Base-by-base conservation (phyloP, 1,140 invertebrate genomes). In the Aethina tumida region DNA sequence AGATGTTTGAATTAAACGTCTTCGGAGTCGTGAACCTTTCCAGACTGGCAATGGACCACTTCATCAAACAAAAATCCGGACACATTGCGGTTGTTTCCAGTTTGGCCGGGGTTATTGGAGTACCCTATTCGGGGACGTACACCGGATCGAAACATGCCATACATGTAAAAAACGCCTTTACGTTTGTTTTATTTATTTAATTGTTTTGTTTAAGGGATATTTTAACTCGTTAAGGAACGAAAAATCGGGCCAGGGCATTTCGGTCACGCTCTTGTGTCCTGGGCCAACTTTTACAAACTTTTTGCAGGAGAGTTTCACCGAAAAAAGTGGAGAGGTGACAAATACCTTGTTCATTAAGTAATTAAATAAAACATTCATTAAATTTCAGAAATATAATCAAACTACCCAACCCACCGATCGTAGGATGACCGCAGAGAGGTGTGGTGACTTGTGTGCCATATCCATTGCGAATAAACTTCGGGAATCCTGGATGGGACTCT, bases 1-100 rank as follows among this genome's bases (percentile, higher is more conserved):
- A 84, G 37, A 62, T 90, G 44, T 86, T 92, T 53, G 75, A 91
- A 13, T 52, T 91, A 21, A 89, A 92, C 61, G 85, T 90, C 0
- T 83, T 93, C 43, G 73, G 78, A 0, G 60, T 77, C 4, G 49
- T 94, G 0, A 75, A 79, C 41, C 65, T 94, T 12, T 74, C 76
- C 36, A 70, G 79, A 30, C 52, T 81, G 30, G 81, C 74, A 1
- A 56, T 84, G 1, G 70, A 69, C 18, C 70, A 84, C 58, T 87
- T 85, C 50, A 53, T 74, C 1, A 52, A 72, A 44, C 62, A 59
- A 41, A 67, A 69, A 0, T 35, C 53, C 13, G 84, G 84, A 1
- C 81, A 86, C 39, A 56, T 84, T 34, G 85, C 76, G 1, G 72
- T 84, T 7, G 84, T 73, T 5, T 82, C 80, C 0, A 86, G 81